phyloP scores from a whole-genome alignment of 2,888 invertebrate species.

The Candidula unifasciata region DNA sequence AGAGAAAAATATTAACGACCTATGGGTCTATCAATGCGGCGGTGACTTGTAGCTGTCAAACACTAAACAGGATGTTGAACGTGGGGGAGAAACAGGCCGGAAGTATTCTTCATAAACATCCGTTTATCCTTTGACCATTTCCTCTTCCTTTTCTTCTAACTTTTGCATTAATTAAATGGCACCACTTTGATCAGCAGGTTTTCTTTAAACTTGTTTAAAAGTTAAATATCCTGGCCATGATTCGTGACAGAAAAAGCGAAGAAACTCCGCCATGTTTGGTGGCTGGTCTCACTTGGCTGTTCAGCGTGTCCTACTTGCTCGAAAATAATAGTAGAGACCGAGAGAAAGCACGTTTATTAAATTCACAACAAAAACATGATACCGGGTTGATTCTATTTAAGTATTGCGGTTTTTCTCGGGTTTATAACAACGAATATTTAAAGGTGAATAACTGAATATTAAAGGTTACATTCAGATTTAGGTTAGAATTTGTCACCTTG shows the following conservation, averaged over 20 bases:
- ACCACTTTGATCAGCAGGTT: slow-evolving; percentile 8
- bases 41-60: neutral
- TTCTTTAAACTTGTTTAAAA: neutral
- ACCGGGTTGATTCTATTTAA: too few relatives aligned
- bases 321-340: too few relatives aligned
- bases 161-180: slow-evolving; percentile 29
- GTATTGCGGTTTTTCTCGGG: too few relatives aligned
- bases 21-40: neutral
- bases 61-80: slow-evolving; percentile 73
- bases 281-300: slow-evolving; percentile 27
- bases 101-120: slow-evolving; percentile 71
- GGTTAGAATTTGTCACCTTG: too few relatives aligned
- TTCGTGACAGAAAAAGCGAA: neutral
- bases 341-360: neutral
- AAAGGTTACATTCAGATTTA: too few relatives aligned
- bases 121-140: slow-evolving; percentile 69
- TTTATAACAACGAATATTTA: too few relatives aligned
- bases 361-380: too few relatives aligned
- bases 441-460: too few relatives aligned
- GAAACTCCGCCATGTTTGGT: slow-evolving; percentile 47
- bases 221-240: slow-evolving; percentile 2
- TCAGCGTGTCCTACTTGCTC: slow-evolving; percentile 11
- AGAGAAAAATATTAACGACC: neutral
- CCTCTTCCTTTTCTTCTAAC: slow-evolving; percentile 60
- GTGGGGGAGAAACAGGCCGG: slow-evolving; percentile 69